These are phyloP conservation scores for Serilophus lunatus DNA, from an alignment of 2,113 vertebrate species.

Conservation along the genomic window DNA sequence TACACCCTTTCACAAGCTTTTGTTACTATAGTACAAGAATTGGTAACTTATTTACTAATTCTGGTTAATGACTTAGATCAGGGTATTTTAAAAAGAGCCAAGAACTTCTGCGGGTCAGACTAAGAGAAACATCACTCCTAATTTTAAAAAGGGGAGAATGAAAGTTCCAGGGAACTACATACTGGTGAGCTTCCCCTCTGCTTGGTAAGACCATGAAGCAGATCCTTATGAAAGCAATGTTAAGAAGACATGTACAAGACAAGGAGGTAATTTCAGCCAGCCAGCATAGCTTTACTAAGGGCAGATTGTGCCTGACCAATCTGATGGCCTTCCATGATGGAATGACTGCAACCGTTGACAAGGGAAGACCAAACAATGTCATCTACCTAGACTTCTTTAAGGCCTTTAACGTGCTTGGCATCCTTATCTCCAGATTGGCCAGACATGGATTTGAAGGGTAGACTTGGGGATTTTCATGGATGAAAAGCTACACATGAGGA, in stretches of 20 bases:
- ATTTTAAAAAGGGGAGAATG: neutral
- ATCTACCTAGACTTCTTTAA: neutral
- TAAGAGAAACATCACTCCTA: neutral
- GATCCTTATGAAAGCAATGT: neutral
- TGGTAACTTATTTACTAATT: neutral
- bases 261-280: neutral
- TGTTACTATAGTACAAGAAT: neutral
- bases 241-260: neutral
- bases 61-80: neutral
- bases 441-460: neutral
- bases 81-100: neutral
- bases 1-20: neutral
- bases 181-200: neutral
- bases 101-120: neutral
- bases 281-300: neutral
- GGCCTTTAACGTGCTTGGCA: fast-evolving
- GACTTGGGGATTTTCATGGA: neutral
- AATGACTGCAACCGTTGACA: fast-evolving
- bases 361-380: neutral
- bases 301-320: neutral
- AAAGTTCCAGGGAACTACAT: neutral
- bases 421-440: neutral
- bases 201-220: neutral
- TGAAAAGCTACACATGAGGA: neutral
- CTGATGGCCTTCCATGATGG: neutral